Base-by-base conservation (phyloP, 2,113 vertebrate species). In the Serinus canaria region DNA sequence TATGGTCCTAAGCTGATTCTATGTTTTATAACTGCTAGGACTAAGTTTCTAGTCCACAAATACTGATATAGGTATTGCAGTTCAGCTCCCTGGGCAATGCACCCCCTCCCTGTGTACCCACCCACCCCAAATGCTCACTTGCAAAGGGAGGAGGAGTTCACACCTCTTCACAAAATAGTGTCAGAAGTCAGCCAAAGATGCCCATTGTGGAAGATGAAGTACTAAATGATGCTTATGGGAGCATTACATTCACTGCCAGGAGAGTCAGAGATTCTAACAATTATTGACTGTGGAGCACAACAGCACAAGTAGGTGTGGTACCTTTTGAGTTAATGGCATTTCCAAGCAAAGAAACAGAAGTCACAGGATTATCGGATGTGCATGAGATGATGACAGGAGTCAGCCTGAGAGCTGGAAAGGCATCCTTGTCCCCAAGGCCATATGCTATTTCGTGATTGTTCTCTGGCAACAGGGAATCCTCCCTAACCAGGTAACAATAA, bases 1-100 rank as follows among this genome's bases (percentile, higher is more conserved):
- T 33, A 28, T 2, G 18, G 37, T 37, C 28, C n/a, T 6, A 35
- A 72, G 49, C 43, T 0, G 0, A 55, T 44, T 20, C 58, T 27
- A 3, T 5, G 23, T 15, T 89, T n/a, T n/a, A 7, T 75, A 91
- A 35, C 21, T 28, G 24, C 53, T 37, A 69, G 7, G 49, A 44
- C 39, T 8, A 39, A 37, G 33, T 31, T 31, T 86, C 27, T 50
- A 1, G 27, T 30, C 31, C 33, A 66, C 31, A 53, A 49, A 64
- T 17, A 30, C 31, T 41, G 78, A 49, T 52, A n/a, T 0, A 35
- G 13, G 33, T 15, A 8, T 7, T 70, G 66, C 78, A 78, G 78
- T 12, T 12, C 69, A 55, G 5, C 6, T 47, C 43, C 31, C 25
- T 0, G 0, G 72, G 53, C 64, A 62, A 11, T 1, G 28, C 66